phyloP scores from a whole-genome alignment of 2,888 invertebrate genomes.

The Zygaena filipendulae region DNA sequence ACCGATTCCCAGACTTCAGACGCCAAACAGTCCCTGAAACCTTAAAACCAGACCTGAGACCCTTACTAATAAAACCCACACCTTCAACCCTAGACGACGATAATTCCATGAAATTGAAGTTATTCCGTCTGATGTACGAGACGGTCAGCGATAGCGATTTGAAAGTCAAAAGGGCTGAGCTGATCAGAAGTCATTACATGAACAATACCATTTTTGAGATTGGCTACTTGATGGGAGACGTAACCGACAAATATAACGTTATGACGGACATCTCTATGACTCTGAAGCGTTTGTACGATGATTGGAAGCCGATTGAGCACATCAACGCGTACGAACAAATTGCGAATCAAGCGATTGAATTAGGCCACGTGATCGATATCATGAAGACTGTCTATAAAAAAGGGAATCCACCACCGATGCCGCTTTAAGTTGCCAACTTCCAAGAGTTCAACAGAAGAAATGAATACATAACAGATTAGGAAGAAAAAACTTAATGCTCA shows the following conservation, averaged over 20 bases:
- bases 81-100: constrained; percentile 30
- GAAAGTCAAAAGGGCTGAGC: constrained; percentile 36
- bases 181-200: constrained; percentile 28
- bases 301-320: constrained; percentile 50
- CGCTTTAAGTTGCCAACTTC: not conserved
- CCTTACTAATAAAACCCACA: no score
- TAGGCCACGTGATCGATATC: constrained; percentile 34
- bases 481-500: constrained; percentile 4
- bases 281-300: constrained; percentile 24
- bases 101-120: constrained; percentile 35
- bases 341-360: constrained; percentile 39
- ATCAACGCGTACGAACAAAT: constrained; percentile 50
- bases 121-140: constrained; percentile 48
- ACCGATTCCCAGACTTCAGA: constrained; percentile 1
- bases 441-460: no score
- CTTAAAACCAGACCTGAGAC: no score
- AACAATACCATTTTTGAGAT: constrained; percentile 35
- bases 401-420: not conserved
- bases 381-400: constrained; percentile 20
- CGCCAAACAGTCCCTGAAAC: no score
- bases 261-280: constrained; percentile 36
- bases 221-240: constrained; percentile 37
- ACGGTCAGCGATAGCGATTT: constrained; percentile 39
- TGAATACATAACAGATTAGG: no score
- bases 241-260: constrained; percentile 32